Conservation (phyloP, 2,888 invertebrate genomes). For the Scaptomyza parva region DNA sequence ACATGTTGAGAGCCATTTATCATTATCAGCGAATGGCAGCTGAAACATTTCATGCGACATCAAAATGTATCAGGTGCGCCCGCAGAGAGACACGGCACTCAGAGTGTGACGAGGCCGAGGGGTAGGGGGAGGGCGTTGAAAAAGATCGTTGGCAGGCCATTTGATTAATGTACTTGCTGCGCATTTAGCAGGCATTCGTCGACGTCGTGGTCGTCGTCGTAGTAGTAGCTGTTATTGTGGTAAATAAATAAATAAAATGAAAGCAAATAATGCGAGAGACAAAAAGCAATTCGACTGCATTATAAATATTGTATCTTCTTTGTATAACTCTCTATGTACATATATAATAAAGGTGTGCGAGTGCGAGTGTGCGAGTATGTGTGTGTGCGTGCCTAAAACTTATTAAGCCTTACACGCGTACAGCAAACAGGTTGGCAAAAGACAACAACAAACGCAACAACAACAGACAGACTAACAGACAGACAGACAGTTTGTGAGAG, state of each 20-base stretch:
- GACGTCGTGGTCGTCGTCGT: too few species aligned
- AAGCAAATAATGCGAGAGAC: conserved; percentile 49
- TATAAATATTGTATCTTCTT: conserved; percentile 66
- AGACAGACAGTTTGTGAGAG: conserved; percentile 11
- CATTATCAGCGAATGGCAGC: conserved; percentile 68
- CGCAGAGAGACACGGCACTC: conserved; percentile 3
- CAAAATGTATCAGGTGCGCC: conserved; percentile 57
- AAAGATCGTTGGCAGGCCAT: conserved; percentile 47
- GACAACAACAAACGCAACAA: conserved; percentile 7
- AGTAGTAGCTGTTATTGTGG: too few species aligned
- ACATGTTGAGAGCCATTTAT: conserved; percentile 59
- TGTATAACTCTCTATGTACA: neutral
- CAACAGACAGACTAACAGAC: conserved; percentile 13
- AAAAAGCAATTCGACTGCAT: conserved; percentile 55
- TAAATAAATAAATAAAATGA: conserved; percentile 51
- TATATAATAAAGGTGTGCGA: conserved; percentile 3
- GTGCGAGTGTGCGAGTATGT: neutral
- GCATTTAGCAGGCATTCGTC: conserved; percentile 44
- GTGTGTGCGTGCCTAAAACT: conserved; percentile 34
- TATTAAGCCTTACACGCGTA: conserved; percentile 62
- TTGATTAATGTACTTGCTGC: conserved; percentile 59
- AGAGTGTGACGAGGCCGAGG: neutral
- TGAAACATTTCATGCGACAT: conserved; percentile 67
- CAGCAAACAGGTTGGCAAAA: conserved; percentile 70
- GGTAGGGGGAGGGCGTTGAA: neutral